Evolutionary conservation across 2,888 invertebrate genomes (phyloP), one percentile per base, ranked within the genome.

Genomic region (Trypoxylon attenuatum): DNA sequence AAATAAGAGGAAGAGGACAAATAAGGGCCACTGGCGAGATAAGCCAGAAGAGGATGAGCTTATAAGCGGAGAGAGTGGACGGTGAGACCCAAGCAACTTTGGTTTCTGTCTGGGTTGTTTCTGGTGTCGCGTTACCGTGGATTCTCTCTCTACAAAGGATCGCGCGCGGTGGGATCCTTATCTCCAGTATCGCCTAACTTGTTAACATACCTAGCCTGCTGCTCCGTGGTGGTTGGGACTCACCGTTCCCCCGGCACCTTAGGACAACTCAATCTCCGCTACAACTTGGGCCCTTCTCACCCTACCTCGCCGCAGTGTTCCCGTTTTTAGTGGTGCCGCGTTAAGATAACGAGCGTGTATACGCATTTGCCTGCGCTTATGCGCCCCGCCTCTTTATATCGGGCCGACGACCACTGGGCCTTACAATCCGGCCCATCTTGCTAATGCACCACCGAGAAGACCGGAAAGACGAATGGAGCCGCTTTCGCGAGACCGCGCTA

Each of bases 151-250:
- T 76, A 84, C 84, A 85, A 85, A 84, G 83, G 84, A 82, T 82
- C 82, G 79, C 82, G 79, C 76, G n/a, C n/a, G n/a, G n/a, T n/a
- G 64, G 80, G 84, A 84, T 84, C 76, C 81, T 85, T 84, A 85
- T 85, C 85, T 83, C n/a, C 78, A 68, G 82, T 84, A 85, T 85
- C 85, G 84, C 81, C 84, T 81, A 84, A 85, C 85, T 85, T 85
- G 85, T 85, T 85, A 85, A 85, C 85, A 85, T 85, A 85, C 83
- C 85, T 81, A 84, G 82, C 82, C 82, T 80, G 76, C 70, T 76
- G n/a, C n/a, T n/a, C n/a, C n/a, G n/a, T n/a, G n/a, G n/a, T n/a
- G n/a, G n/a, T n/a, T 76, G 77, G 54, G 77, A 73, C 70, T 69
- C 77, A 67, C 67, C 33, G 76, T 73, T 69, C 73, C 68, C 64